Evolutionary conservation across 2,888 invertebrate genomes (phyloP), one percentile per base, ranked within the genome.

Genomic region (Leucozona laternaria): DNA sequence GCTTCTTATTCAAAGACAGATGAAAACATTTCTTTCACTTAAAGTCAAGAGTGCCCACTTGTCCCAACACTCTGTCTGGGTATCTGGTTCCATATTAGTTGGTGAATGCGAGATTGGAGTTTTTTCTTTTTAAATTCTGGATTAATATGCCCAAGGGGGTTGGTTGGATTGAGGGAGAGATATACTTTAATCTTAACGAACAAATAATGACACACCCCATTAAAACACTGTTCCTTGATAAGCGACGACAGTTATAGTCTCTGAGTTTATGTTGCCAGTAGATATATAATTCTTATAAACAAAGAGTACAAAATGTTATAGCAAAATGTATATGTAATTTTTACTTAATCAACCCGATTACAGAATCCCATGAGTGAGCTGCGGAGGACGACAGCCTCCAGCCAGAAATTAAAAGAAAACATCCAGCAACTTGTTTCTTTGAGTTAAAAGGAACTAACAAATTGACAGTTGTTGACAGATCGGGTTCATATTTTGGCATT

Each of bases 131-230:
- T 28, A 6, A 60, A 50, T 71, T 64, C 50, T 57, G 60, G 70
- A 71, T 64, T 82, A 62, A 71, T 66, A 66, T 28, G 22, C 48
- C 34, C 66, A 66, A 68, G 31, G 57, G 11, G 31, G 22, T 17
- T n/a, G 50, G 11, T 17, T n/a, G 50, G 11, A 15, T 43, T 10
- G 50, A 22, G 55, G 72, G 37, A 40, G 45, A 22, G 25, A 43
- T 15, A 22, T 10, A 62, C 72, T 77, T 77, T 79, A 79, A 86
- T 86, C 86, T 86, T 82, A 86, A 82, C 81, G 86, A 81, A 86
- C 82, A 86, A 81, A 86, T 86, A 86, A 86, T 86, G 82, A 86
- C 86, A 82, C 78, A 86, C 82, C 75, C 86, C 78, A 86, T 86
- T 86, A 75, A 53, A 78, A 81, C 66, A 79, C 64, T 70, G 62